A percentile compares a stretch with the other conserved stretches of the same genome.
Evolutionary conservation across 2,113 vertebrate species (phyloP).

Genomic region (Benthochromis sp.): DNA sequence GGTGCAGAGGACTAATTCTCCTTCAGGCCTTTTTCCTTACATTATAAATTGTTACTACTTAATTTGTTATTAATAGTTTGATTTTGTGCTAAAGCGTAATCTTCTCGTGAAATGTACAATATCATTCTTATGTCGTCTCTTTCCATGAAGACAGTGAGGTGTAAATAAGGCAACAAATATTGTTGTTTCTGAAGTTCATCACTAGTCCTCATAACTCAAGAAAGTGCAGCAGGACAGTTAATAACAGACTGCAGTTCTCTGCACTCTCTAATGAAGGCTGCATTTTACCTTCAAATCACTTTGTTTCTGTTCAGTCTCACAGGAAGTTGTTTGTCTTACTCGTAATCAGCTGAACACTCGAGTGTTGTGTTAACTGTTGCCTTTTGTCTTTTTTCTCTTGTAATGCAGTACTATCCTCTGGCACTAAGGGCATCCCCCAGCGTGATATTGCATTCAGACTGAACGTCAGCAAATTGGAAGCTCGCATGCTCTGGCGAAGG

Average conservation of each 20-base stretch:
- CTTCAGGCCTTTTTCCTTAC: not conserved
- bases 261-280: not conserved
- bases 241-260: not conserved
- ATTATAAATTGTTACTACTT: not conserved
- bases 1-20: not conserved
- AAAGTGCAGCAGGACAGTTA: not conserved
- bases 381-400: not conserved
- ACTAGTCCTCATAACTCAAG: not conserved
- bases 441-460: constrained; percentile 75
- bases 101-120: not conserved
- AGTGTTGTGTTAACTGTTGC: not conserved
- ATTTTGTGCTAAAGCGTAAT: not conserved
- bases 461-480: constrained; percentile 88
- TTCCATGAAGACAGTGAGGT: not conserved
- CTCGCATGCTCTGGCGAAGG: constrained; percentile 86
- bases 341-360: not conserved
- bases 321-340: not conserved
- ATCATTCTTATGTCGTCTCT: not conserved
- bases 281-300: not conserved
- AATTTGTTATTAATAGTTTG: not conserved
- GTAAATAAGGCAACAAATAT: not conserved
- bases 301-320: not conserved
- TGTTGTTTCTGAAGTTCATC: not conserved
- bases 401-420: constrained; percentile 79
- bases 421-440: constrained; percentile 87